phyloP scores from a whole-genome alignment of 2,888 invertebrate species.

The Scelioninae gen. 2 region DNA sequence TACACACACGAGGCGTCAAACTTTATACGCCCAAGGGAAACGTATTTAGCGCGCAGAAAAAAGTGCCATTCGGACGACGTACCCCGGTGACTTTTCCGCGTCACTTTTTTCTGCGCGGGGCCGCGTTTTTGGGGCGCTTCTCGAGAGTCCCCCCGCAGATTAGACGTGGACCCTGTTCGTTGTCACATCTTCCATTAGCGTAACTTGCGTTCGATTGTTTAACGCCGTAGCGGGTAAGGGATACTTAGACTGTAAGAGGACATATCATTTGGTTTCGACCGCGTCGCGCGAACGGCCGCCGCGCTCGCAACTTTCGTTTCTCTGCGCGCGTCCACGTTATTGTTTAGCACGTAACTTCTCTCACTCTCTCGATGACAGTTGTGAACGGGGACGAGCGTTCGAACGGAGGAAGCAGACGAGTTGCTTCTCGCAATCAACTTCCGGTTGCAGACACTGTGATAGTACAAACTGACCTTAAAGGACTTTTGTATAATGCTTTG shows the following conservation, averaged over 20 bases:
- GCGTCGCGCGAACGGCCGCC: conserved; percentile 25
- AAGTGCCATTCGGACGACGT: no score
- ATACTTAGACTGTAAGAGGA: conserved; percentile 66
- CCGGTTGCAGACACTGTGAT: conserved; percentile 52
- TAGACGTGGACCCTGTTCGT: conserved; percentile 27
- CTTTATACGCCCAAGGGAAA: conserved; percentile 37
- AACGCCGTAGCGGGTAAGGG: conserved; percentile 41
- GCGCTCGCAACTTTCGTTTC: conserved; percentile 1
- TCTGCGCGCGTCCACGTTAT: conserved; percentile 10
- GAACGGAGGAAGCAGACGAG: conserved; percentile 53
- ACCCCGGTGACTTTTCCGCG: no score
- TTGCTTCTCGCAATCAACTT: conserved; percentile 34
- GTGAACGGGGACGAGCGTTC: conserved; percentile 64
- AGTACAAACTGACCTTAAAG: conserved; percentile 48
- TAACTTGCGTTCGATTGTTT: conserved; percentile 46
- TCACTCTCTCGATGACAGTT: conserved; percentile 45
- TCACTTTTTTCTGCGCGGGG: no score
- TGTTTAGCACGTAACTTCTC: conserved; percentile 40
- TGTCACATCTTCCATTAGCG: conserved; percentile 56
- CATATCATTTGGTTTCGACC: conserved; percentile 67
- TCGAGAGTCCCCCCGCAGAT: conserved; percentile 17
- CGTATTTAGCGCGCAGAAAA: no score
- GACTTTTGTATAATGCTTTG: conserved; percentile 24
- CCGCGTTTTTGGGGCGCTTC: conserved; percentile 28
- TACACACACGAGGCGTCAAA: conserved; percentile 42